Evolutionary conservation across 2,113 vertebrate species (phyloP), one percentile per base, ranked within the genome.

Genomic region (Tetraodon nigroviridis): DNA sequence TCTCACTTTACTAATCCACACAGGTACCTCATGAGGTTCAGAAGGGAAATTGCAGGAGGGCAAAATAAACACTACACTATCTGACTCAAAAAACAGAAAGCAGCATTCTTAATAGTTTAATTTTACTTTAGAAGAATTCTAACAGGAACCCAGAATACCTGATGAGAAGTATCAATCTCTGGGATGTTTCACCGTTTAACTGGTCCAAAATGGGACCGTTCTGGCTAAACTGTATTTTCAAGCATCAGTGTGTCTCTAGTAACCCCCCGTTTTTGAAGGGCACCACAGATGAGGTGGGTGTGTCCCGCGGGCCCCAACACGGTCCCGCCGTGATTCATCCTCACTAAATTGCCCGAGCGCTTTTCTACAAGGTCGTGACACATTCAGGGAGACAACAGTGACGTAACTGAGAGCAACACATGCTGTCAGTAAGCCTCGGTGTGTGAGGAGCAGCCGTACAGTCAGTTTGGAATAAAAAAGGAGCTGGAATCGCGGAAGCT

Each of bases 1-100:
- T 58, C 3, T 58, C 3, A 67, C 71, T 71, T 82, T 52, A 65
- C 42, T 78, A 69, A 84, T 80, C 84, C 78, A 61, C 19, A 70
- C 13, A 48, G 51, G 53, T 14, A 16, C 60, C 69, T 41, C 24
- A 12, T 68, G 51, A 40, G 48, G 47, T 64, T 62, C 62, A 58
- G 62, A 7, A 15, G 66, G 55, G 58, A 68, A 55, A 54, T 74
- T 79, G 73, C 53, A 55, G 65, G 61, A 71, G 64, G 4, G 51
- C 17, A 53, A 40, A 40, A 61, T 41, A 46, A 75, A 73, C 45
- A 60, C 58, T 12, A 29, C 10, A 44, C 51, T 37, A 6, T 3
- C 24, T 3, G 24, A 27, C 24, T 6, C 24, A 27, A 27, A 6
- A 27, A 27, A 27, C 24, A 27, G 24, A 27, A 27, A 4, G 5